A percentile compares a stretch with the other conserved stretches of the same genome.
phyloP scores from a whole-genome alignment of 1,140 invertebrate species.

The Tetramorium simillimum region DNA sequence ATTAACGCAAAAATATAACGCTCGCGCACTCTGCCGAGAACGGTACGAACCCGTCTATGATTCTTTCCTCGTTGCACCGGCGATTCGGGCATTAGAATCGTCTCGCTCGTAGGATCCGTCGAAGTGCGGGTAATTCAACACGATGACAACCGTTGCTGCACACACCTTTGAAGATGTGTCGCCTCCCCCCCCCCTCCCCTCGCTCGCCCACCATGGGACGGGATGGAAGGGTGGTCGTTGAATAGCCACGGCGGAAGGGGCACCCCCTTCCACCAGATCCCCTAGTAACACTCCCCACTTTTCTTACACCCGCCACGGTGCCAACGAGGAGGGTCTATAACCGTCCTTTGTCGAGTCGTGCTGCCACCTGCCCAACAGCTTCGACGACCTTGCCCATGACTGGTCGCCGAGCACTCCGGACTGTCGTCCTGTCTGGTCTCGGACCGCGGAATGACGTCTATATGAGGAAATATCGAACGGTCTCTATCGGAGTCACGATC shows the following conservation, averaged over 20 bases:
- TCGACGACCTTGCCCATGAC: constrained; percentile 72
- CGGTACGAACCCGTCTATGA: constrained; percentile 68
- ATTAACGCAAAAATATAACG: constrained; percentile 67
- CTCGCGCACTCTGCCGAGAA: constrained; percentile 72
- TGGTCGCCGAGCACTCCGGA: constrained; percentile 61
- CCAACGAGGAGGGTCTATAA: constrained; percentile 72
- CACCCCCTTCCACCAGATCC: constrained; percentile 49
- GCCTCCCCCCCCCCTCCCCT: too few species aligned
- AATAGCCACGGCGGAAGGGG: constrained; percentile 61
- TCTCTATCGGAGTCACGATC: not conserved
- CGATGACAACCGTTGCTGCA: constrained; percentile 72
- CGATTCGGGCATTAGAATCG: constrained; percentile 67
- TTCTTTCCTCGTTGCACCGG: constrained; percentile 77
- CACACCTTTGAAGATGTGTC: constrained; percentile 66
- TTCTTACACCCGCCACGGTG: constrained; percentile 52
- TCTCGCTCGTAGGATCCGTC: constrained; percentile 72
- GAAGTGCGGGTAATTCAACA: constrained; percentile 75
- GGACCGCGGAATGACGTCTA: constrained; percentile 1
- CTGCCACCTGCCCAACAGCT: constrained; percentile 81
- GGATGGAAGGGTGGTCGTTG: constrained; percentile 53
- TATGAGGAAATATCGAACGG: not conserved
- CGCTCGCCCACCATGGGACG: not conserved
- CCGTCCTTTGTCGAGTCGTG: constrained; percentile 78
- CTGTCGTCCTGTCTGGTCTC: not conserved
- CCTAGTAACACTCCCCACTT: constrained; percentile 52